Evolutionary conservation across 2,113 vertebrate species (phyloP), one percentile per base, ranked within the genome.

Genomic region (Callorhinus ursinus): DNA sequence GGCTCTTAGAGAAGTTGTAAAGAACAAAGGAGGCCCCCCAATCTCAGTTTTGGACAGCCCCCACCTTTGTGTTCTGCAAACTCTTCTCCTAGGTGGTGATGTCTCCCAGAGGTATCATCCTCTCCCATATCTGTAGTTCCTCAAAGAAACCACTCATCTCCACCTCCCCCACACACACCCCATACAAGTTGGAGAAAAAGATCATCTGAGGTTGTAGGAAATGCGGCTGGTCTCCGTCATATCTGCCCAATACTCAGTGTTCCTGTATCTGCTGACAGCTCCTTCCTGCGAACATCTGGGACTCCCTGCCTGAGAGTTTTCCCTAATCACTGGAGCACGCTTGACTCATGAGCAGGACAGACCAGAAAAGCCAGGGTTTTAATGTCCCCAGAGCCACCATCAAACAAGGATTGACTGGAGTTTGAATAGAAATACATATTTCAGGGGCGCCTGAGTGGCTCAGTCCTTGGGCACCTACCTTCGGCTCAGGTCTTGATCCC

Each of bases 121-220:
- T 42, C 26, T 71, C 82, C 49, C 22, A 15, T 74, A 39, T 85
- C 61, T 74, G 84, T 80, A n/a, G n/a, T 46, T 94, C 86, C 71
- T 94, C 59, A 39, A 55, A 69, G 81, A 93, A 93, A 85, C 67
- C 55, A 74, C 67, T 92, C 5, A 22, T 82, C 24, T 13, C 46
- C 8, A 65, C n/a, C 42, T 42, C 46, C 53, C 12, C 8, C 28
- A 51, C 74, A 31, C 31, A 65, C 26, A 5, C 82, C 82, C 71
- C 31, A 21, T n/a, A 63, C 83, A 96, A 83, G 46, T 69, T 77
- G 12, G 19, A 94, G 79, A 49, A 86, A 89, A 93, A 76, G 51
- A 81, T 24, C 33, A 95, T 74, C 95, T 91, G 81, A 94, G 16
- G 5, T 79, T 71, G 33, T 71, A 88, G 77, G 76, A 87, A 94